Percentiles rank a stretch among this genome's conserved stretches.
These are phyloP conservation scores for Paralichthys olivaceus DNA, from an alignment of 2,113 vertebrate species.

Conservation along the genomic window DNA sequence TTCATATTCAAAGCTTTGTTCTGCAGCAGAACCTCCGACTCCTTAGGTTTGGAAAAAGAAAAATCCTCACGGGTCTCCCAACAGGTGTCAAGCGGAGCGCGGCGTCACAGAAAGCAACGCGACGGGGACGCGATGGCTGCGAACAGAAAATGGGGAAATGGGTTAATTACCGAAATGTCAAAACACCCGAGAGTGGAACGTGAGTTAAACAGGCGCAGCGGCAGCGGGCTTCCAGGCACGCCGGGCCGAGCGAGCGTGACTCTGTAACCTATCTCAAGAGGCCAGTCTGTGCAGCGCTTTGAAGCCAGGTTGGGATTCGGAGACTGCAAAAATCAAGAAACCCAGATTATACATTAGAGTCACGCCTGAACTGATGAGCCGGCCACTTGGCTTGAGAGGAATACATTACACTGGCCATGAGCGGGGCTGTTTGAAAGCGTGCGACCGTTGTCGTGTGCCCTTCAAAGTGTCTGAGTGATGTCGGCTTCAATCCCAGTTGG, in stretches of 20 bases:
- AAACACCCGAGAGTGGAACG: slow-evolving; percentile 53
- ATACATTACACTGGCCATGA: slow-evolving; percentile 35
- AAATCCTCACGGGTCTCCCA: neutral
- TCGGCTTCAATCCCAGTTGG: neutral
- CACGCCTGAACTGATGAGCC: slow-evolving; percentile 27
- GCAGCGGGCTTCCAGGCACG: slow-evolving; percentile 22
- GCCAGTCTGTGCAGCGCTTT: slow-evolving; percentile 47
- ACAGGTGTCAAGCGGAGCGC: slow-evolving; percentile 20
- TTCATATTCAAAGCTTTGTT: neutral
- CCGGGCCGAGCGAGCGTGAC: neutral
- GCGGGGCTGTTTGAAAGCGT: slow-evolving; percentile 6
- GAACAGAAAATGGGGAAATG: slow-evolving; percentile 50
- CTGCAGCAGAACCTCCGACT: neutral
- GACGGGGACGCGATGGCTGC: slow-evolving; percentile 27
- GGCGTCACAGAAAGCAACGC: slow-evolving; percentile 24
- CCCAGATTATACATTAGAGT: slow-evolving; percentile 54
- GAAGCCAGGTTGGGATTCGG: slow-evolving; percentile 57
- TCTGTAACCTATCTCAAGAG: slow-evolving; percentile 51
- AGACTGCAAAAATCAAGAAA: slow-evolving; percentile 49
- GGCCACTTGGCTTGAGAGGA: too few relatives aligned
- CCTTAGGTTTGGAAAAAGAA: slow-evolving; percentile 17
- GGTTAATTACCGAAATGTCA: slow-evolving; percentile 64
- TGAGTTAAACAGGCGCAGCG: slow-evolving; percentile 42
- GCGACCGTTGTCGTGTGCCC: neutral
- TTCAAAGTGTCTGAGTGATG: slow-evolving; percentile 20